These are phyloP conservation scores for Orthosia gracilis DNA, from an alignment of 2,888 invertebrate species.

Conservation along the genomic window DNA sequence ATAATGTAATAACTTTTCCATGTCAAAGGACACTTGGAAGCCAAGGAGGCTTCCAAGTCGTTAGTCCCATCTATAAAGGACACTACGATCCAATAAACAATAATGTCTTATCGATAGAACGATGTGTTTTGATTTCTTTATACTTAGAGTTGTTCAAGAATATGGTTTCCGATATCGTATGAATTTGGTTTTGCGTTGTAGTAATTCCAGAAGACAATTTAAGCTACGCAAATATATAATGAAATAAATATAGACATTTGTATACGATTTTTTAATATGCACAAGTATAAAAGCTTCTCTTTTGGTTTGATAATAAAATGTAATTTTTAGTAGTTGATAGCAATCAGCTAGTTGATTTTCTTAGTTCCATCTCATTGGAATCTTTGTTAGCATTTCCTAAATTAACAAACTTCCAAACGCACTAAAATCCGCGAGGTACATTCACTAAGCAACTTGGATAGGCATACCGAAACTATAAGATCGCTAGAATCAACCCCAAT, in stretches of 20 bases:
- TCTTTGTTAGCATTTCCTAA: not conserved
- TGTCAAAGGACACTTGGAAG: slow-evolving; percentile 6
- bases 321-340: too few relatives aligned
- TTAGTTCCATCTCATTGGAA: not conserved
- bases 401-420: not conserved
- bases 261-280: not conserved
- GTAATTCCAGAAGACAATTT: not conserved
- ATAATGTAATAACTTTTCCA: slow-evolving; percentile 12
- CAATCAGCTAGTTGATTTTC: not conserved
- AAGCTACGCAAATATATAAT: not conserved
- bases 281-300: not conserved
- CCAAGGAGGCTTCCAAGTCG: slow-evolving; percentile 19
- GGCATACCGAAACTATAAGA: slow-evolving; percentile 16
- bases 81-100: slow-evolving; percentile 57
- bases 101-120: slow-evolving; percentile 59
- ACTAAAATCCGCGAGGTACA: not conserved
- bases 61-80: slow-evolving; percentile 25
- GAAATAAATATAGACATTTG: not conserved
- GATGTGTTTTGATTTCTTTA: slow-evolving; percentile 41
- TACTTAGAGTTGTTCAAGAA: slow-evolving; percentile 26
- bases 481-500: slow-evolving; percentile 45
- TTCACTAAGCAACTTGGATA: slow-evolving; percentile 3
- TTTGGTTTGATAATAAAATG: not conserved
- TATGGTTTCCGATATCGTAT: slow-evolving; percentile 38
- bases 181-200: not conserved